Base-by-base conservation (phyloP, 1,140 invertebrate genomes). In the Drosophila teissieri region DNA sequence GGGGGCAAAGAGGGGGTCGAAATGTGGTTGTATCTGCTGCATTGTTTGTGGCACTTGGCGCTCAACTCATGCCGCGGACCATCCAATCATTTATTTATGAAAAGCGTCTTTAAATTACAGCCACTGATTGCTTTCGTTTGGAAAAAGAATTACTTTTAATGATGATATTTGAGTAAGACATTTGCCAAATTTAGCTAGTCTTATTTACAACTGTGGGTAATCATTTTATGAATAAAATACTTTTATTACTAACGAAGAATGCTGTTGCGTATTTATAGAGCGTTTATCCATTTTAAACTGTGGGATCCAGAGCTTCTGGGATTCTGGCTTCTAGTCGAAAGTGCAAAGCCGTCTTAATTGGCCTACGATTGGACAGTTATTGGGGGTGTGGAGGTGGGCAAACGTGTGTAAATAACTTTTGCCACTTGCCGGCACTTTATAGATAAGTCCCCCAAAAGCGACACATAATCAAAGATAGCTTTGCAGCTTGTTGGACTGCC, bases 381-480 rank as follows among this genome's bases (percentile, higher is more conserved):
- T 52, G 46, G 51, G 40, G 27, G 31, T 8, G 31, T 31, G 2
- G 7, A 31, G 17, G 40, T 49, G 56, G 56, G 54, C 36, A 34
- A 45, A 49, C 46, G 60, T 52, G 67, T 73, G 72, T 67, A 85
- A 82, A 86, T 75, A 80, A 78, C 74, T 68, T 82, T 61, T 86
- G 83, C 72, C 82, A 78, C 61, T 64, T 63, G 72, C 60, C 76
- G 63, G 49, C 46, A 63, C 77, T 84, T 84, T 68, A 86, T 72
- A 73, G 83, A 86, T 88, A 86, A 86, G 80, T 82, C 83, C 61
- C 77, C 76, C 70, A 67, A 70, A 46, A 60, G 68, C 63, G 78
- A 60, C 69, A 83, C 68, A 82, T 84, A 74, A 82, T 82, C 75
- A 85, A 86, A 85, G 84, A 78, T 67, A 78, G 80, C 68, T 81